Percentiles rank a stretch among this genome's conserved stretches.
These are phyloP conservation scores for Drosophila pallidifrons DNA, from an alignment of 1,140 invertebrate genomes.

Conservation along the genomic window DNA sequence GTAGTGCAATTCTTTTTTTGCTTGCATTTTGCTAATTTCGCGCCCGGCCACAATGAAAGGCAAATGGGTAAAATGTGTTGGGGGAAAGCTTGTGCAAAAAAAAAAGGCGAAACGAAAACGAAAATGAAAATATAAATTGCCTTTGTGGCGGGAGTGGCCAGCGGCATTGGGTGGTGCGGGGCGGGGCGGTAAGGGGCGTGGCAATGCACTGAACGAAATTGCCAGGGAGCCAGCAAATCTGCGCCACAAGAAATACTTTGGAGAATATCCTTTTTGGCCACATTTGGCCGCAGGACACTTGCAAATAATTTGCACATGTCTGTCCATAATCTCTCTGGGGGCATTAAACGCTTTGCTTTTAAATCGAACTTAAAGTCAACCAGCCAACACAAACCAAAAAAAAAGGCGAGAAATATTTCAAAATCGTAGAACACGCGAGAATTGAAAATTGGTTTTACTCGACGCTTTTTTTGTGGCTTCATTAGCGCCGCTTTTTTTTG, in stretches of 20 bases:
- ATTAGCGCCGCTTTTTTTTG: conserved; percentile 56
- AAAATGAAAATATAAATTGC: conserved; percentile 71
- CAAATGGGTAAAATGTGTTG: conserved; percentile 47
- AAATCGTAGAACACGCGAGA: background rate
- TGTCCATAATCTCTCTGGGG: background rate
- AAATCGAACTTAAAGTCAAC: too few species aligned
- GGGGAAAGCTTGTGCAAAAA: conserved; percentile 36
- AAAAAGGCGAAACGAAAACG: conserved; percentile 31
- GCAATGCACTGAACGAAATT: conserved; percentile 48
- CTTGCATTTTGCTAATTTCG: conserved; percentile 66
- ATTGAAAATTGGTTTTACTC: conserved; percentile 57
- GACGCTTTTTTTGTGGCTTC: conserved; percentile 66
- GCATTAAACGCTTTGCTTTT: background rate
- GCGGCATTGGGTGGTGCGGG: too few species aligned
- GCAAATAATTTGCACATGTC: background rate
- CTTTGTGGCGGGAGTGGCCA: conserved; percentile 48
- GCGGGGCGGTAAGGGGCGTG: background rate
- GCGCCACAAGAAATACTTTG: conserved; percentile 3
- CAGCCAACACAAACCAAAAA: too few species aligned
- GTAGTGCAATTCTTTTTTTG: conserved; percentile 15
- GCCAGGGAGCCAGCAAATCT: conserved; percentile 10
- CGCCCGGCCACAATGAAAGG: conserved; percentile 66
- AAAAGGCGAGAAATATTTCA: background rate
- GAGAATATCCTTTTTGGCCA: background rate
- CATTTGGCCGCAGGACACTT: background rate